These are phyloP conservation scores for Halotydeus destructor DNA, from an alignment of 1,140 invertebrate genomes.

Conservation along the genomic window DNA sequence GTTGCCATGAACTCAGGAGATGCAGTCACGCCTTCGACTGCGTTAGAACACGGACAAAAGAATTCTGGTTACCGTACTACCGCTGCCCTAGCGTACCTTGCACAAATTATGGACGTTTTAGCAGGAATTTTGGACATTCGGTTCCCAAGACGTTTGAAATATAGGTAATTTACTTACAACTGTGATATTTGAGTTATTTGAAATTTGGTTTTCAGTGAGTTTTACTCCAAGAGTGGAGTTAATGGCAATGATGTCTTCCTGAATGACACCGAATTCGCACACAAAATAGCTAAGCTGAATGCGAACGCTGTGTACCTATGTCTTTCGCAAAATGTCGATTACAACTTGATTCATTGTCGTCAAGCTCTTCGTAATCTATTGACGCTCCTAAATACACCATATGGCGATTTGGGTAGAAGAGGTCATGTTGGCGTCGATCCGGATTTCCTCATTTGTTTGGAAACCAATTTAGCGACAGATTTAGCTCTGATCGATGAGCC, in stretches of 20 bases:
- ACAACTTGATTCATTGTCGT: conserved; percentile 37
- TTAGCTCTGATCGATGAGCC: no score
- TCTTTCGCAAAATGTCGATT: conserved; percentile 48
- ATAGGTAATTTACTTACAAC: conserved; percentile 34
- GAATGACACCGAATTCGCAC: conserved; percentile 43
- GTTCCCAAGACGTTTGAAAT: conserved; percentile 47
- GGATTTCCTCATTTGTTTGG: no score
- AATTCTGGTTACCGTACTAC: conserved; percentile 48
- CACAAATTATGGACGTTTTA: conserved; percentile 54
- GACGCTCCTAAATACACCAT: conserved; percentile 30
- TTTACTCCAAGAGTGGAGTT: conserved; percentile 21
- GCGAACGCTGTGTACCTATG: conserved; percentile 59
- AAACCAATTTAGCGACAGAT: no score
- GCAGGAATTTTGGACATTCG: conserved; percentile 51
- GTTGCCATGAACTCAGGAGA: not conserved
- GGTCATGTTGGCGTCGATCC: no score
- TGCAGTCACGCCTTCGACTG: conserved; percentile 14
- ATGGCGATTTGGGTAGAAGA: no score
- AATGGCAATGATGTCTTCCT: conserved; percentile 48
- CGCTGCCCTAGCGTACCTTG: conserved; percentile 53
- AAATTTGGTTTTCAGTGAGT: conserved; percentile 13
- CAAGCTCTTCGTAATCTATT: conserved; percentile 51
- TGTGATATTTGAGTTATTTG: not conserved
- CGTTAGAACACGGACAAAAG: conserved; percentile 27
- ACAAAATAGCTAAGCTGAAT: conserved; percentile 51